Evolutionary conservation across 1,140 invertebrate genomes (phyloP).

Genomic region (Magallana ariakensis): DNA sequence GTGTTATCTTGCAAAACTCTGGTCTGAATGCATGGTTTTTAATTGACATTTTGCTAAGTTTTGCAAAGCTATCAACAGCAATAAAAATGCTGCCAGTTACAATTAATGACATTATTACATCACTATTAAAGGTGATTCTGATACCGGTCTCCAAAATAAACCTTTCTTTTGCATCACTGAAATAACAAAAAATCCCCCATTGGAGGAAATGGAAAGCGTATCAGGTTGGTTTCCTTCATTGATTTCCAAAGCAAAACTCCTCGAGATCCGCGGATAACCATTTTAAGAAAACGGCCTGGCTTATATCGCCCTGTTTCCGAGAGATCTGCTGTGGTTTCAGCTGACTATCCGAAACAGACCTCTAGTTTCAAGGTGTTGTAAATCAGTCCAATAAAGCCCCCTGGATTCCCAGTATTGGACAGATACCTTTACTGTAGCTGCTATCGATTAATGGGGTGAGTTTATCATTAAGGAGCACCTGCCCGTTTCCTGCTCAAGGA

Average conservation of each 20-base stretch:
- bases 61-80: slow-evolving; percentile 1
- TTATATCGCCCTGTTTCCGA: background rate
- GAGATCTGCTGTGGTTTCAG: background rate
- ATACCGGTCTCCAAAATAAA: background rate
- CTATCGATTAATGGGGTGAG: background rate
- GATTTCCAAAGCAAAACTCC: slow-evolving; percentile 19
- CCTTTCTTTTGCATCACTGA: background rate
- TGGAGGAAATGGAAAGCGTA: slow-evolving; percentile 4
- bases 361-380: slow-evolving; percentile 3
- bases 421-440: background rate
- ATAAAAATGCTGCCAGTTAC: background rate
- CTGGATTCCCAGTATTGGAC: background rate
- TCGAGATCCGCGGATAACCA: slow-evolving; percentile 17
- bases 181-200: slow-evolving; percentile 1
- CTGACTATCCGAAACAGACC: background rate
- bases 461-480: slow-evolving; percentile 27
- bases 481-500: slow-evolving; percentile 17
- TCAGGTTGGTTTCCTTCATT: slow-evolving; percentile 34
- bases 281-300: background rate
- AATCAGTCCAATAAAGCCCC: slow-evolving; percentile 11
- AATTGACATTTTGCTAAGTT: slow-evolving; percentile 14
- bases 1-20: slow-evolving; percentile 17
- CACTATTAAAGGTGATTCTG: slow-evolving; percentile 13
- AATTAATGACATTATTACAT: slow-evolving; percentile 36
- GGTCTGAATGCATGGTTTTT: background rate